Base-by-base conservation (phyloP, 35 echinoderm and acorn worm genomes). In the Chiridota heheva region DNA sequence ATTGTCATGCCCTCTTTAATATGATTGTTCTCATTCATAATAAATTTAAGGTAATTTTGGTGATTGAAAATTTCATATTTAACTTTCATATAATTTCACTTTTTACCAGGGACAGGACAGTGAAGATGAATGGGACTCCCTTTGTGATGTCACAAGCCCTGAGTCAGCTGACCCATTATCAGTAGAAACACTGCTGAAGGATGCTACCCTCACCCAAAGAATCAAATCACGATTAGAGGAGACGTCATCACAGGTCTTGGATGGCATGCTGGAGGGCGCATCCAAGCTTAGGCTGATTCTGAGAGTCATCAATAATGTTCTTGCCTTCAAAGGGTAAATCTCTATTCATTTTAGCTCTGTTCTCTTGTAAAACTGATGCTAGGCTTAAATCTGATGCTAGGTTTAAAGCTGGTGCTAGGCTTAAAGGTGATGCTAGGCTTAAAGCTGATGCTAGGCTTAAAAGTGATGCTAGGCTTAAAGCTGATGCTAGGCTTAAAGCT, bases 211-310 rank as follows among this genome's bases (percentile, higher is more conserved):
- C 32, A 64, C 81, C 20, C 31, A 76, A 28, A 86, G 47, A 55
- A 76, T 97, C 16, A 35, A 64, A 22, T 8, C 63, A 5, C 77
- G 94, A 40, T 68, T 97, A 42, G 80, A 88, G 2, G 85, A 81
- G 10, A 88, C 94, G 4, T 64, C 67, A 4, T 20, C 75, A 20
- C 84, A 97, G 39, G 89, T 91, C 1, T 47, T 97, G 39, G 78
- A 97, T 55, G 94, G 94, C 34, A 97, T 97, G 94, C 67, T 97
- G 18, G 94, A 97, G 60, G 94, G 94, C n/a, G 94, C 94, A 17
- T 97, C 94, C 2, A 70, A 82, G 57, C 58, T 97, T 2, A 71
- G 94, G 29, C 57, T 88, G 33, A 85, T 88, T 16, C 49, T 91
- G 62, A 87, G 47, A 45, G 84, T 97, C n/a, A 63, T 97, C 51